Base-by-base conservation (phyloP, 2,888 invertebrate genomes). In the Pachliopta kotzebuea region DNA sequence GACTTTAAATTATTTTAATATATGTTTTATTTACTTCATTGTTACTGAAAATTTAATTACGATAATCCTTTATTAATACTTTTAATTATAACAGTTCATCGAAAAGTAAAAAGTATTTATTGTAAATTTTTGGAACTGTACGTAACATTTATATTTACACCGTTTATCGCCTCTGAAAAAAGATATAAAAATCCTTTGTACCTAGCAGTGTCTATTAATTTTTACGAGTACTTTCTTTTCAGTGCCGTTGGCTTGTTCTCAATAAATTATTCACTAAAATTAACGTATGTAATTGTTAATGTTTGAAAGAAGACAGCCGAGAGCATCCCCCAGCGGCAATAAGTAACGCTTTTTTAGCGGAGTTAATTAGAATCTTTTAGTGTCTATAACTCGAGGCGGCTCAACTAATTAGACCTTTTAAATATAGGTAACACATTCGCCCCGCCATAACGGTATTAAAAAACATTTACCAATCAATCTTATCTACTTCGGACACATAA, bases 381-480 rank as follows among this genome's bases (percentile, higher is more conserved):
- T 76, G 69, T 69, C 68, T 74, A 73, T 75, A 75, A 72, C 77
- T 81, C 76, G 76, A 79, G 77, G 79, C 78, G 73, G 70, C 69
- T 67, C 63, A 74, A 72, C 79, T 79, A 79, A 80, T 79, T 74
- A 73, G 71, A 74, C 74, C 72, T 76, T 76, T 77, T 70, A 71
- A 67, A 67, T 73, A 72, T 70, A 56, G 29, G 56, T 65, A 71
- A 71, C 72, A 75, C 80, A 80, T 81, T 80, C 79, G 80, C 72
- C 71, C 67, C 70, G 70, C 74, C 73, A 75, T 88, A 89, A 86
- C 89, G 86, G 88, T 84, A 77, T 77, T 83, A 79, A 83, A 78
- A 78, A 74, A 71, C 71, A 79, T 79, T 62, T 74, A 72, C 72
- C 74, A 76, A 72, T 77, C 72, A 79, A 79, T 78, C 74, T 71